Evolutionary conservation across 2,888 invertebrate genomes (phyloP).

Genomic region (Nemurella pictetii): DNA sequence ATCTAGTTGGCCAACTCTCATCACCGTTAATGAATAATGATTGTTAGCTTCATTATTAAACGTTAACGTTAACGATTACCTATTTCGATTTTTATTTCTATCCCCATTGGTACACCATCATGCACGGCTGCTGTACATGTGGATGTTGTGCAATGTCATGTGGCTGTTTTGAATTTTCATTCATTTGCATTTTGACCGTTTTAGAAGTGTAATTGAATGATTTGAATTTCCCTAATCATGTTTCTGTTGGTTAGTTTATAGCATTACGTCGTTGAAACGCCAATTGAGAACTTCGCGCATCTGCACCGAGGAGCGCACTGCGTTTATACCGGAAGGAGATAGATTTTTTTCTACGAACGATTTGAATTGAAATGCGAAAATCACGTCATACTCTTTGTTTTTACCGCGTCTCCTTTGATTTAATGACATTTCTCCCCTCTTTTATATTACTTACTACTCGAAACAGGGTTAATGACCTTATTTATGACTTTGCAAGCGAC

Average conservation of each 20-base stretch:
- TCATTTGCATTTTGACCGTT: not conserved
- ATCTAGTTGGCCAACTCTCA: conserved; percentile 7
- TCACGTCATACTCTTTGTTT: not conserved
- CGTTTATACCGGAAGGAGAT: not conserved
- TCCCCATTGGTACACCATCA: not conserved
- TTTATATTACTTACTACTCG: not conserved
- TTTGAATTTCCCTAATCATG: not conserved
- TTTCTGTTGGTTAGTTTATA: not conserved
- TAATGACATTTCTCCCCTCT: not conserved
- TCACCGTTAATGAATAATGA: conserved; percentile 17
- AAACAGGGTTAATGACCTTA: not conserved
- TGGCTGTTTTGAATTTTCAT: not conserved
- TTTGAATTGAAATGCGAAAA: not conserved
- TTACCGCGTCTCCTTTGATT: not conserved
- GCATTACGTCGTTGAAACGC: not conserved
- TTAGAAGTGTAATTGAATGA: not conserved
- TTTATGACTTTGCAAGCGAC: not conserved
- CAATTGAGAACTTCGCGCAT: not conserved
- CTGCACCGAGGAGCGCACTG: not conserved
- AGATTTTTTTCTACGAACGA: not conserved
- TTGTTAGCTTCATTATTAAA: conserved; percentile 20
- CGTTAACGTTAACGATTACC: not conserved
- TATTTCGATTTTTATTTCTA: conserved; percentile 16
- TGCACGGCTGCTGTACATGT: not conserved
- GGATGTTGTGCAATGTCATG: not conserved